Conservation (phyloP, 2,113 vertebrate species). For the Rana temporaria region DNA sequence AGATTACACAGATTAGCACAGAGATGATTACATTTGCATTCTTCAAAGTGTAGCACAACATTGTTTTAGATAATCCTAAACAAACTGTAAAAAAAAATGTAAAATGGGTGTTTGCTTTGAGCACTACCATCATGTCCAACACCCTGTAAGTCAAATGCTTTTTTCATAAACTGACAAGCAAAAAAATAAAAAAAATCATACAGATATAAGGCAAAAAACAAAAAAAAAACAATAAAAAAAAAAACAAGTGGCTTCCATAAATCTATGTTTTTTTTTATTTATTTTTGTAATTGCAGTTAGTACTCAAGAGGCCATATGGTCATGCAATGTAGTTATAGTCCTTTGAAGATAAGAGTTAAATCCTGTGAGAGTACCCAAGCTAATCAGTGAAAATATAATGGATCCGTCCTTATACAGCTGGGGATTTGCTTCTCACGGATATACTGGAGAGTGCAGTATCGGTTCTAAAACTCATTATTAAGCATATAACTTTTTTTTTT, state of each 20-base stretch:
- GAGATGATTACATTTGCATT: constrained; percentile 48
- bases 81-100: constrained; percentile 22
- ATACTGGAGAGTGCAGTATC: background rate
- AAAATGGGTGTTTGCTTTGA: background rate
- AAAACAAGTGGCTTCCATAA: background rate
- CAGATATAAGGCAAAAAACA: background rate
- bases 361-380: background rate
- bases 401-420: background rate
- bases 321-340: background rate
- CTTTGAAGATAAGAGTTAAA: background rate
- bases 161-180: background rate
- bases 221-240: too few species aligned
- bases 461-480: too few species aligned
- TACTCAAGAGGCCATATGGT: background rate
- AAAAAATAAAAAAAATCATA: background rate
- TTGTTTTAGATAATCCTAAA: constrained; percentile 34
- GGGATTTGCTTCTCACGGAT: background rate
- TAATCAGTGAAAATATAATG: too few species aligned
- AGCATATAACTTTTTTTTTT: too few species aligned
- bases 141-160: background rate
- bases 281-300: background rate
- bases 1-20: constrained; percentile 46
- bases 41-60: constrained; percentile 38
- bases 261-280: background rate
- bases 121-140: background rate